Conservation (phyloP, 92 coral and sea anemone genomes). For the Chrysogorgia sp. region DNA sequence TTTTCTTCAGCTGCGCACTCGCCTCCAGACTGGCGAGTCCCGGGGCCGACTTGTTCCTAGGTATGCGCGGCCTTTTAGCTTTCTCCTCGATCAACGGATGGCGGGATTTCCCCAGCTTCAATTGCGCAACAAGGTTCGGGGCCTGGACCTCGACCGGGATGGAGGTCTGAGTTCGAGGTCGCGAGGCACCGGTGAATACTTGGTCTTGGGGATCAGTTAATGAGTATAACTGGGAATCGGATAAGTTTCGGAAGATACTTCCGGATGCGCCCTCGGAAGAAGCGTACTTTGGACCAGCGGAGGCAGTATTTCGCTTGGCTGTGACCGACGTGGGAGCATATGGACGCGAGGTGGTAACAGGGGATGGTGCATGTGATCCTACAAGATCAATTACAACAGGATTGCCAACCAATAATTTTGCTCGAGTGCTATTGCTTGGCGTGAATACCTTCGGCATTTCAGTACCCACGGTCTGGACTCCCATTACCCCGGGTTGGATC, state of each 20-base stretch:
- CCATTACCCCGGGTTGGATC: conserved; percentile 12
- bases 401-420: background rate
- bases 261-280: conserved; percentile 38
- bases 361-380: background rate
- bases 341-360: conserved; percentile 24
- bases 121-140: conserved; percentile 93
- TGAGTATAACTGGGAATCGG: conserved; percentile 86
- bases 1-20: conserved; percentile 76
- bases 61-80: conserved; percentile 21
- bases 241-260: conserved; percentile 83
- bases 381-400: background rate
- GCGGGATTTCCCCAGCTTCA: conserved; percentile 71
- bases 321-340: background rate
- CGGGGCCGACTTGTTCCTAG: conserved; percentile 59
- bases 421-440: background rate
- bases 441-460: conserved; percentile 12
- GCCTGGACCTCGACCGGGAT: conserved; percentile 94
- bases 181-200: conserved; percentile 39
- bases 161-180: conserved; percentile 67
- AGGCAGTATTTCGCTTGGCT: background rate
- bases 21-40: conserved; percentile 48
- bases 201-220: conserved; percentile 68
- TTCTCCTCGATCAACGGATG: conserved; percentile 46
- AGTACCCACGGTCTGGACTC: conserved; percentile 29
- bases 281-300: conserved; percentile 26